Percentiles rank a stretch among this genome's conserved stretches.
Conservation (phyloP, 2,888 invertebrate genomes). For the Leucoptera coffeella region DNA sequence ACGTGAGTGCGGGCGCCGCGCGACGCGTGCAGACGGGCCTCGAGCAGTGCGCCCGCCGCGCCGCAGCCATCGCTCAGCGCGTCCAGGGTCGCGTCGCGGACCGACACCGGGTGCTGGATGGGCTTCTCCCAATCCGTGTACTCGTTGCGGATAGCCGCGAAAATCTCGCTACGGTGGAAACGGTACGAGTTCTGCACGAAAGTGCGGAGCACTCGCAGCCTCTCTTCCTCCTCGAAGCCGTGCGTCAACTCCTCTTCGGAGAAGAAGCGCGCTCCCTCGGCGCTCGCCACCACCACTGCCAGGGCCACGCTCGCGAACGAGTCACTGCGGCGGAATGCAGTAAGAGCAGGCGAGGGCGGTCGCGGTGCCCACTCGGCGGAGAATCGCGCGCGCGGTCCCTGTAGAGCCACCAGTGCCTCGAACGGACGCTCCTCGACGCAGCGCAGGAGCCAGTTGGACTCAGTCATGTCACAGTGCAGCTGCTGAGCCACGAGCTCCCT, state of each 20-base stretch:
- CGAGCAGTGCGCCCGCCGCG: conserved; percentile 67
- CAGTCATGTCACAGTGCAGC: conserved; percentile 20
- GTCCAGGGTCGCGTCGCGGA: conserved; percentile 78
- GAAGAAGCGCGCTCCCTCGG: conserved; percentile 72
- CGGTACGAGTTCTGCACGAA: conserved; percentile 83
- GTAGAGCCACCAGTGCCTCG: conserved; percentile 56
- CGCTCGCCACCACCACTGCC: conserved; percentile 66
- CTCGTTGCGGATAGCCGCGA: conserved; percentile 81
- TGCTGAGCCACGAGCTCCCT: conserved; percentile 56
- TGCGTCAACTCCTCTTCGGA: conserved; percentile 68
- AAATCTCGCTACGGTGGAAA: conserved; percentile 83
- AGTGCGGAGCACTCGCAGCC: conserved; percentile 65
- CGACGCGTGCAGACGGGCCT: conserved; percentile 65
- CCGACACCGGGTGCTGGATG: conserved; percentile 75
- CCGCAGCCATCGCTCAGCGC: conserved; percentile 82
- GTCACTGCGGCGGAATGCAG: conserved; percentile 64
- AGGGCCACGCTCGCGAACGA: conserved; percentile 65
- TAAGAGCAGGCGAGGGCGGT: conserved; percentile 52
- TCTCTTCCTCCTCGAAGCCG: conserved; percentile 74
- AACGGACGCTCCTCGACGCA: conserved; percentile 63
- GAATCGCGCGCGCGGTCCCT: conserved; percentile 50
- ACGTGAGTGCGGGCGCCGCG: conserved; percentile 69
- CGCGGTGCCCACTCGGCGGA: conserved; percentile 72
- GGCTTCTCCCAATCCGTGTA: conserved; percentile 89
- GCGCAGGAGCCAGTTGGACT: too few relatives aligned